Conservation (phyloP, 2,888 invertebrate genomes). For the Volucella zonaria region DNA sequence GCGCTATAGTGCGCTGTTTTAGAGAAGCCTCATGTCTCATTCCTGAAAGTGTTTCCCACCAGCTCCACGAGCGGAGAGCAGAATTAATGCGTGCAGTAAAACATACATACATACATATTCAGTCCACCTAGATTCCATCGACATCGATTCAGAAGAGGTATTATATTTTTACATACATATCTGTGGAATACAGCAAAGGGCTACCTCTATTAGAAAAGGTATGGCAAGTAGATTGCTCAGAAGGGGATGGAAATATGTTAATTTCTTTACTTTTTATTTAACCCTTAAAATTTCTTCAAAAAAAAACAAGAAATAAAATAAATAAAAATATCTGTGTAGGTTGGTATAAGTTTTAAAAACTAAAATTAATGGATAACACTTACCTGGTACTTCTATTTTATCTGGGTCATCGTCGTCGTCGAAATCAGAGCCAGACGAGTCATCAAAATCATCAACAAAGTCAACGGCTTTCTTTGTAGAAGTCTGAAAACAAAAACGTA, state of each 20-base stretch:
- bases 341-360: slow-evolving; percentile 1
- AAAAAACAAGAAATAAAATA: background rate
- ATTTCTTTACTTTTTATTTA: slow-evolving; percentile 32
- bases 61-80: slow-evolving; percentile 30
- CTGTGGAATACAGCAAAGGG: slow-evolving; percentile 31
- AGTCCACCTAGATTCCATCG: slow-evolving; percentile 9
- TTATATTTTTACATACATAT: slow-evolving; percentile 7
- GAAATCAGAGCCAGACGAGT: slow-evolving; percentile 88
- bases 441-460: slow-evolving; percentile 83
- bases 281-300: background rate
- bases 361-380: slow-evolving; percentile 73
- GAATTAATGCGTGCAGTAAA: slow-evolving; percentile 64
- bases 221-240: slow-evolving; percentile 11
- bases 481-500: slow-evolving; percentile 75
- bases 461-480: slow-evolving; percentile 77
- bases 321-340: background rate
- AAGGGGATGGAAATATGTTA: slow-evolving; percentile 42
- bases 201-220: slow-evolving; percentile 40
- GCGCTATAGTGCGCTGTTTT: slow-evolving; percentile 58
- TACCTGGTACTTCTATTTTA: slow-evolving; percentile 95
- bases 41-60: slow-evolving; percentile 49
- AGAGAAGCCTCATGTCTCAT: slow-evolving; percentile 25
- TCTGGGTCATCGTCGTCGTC: slow-evolving; percentile 96
- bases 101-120: slow-evolving; percentile 41
- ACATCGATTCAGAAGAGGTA: slow-evolving; percentile 59